These are phyloP conservation scores for Sesia apiformis DNA, from an alignment of 2,888 invertebrate species.

Conservation along the genomic window DNA sequence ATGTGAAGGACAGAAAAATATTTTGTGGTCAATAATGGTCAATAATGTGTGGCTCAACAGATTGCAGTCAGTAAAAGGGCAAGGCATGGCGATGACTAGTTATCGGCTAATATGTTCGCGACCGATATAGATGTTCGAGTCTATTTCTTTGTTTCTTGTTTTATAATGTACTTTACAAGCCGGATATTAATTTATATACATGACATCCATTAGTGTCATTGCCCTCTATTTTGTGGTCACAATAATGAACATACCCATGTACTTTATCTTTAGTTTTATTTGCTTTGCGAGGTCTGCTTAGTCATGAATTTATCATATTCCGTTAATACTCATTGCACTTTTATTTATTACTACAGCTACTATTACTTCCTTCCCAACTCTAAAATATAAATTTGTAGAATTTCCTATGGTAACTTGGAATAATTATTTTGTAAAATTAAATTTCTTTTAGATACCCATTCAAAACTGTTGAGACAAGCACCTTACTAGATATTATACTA, in stretches of 20 bases:
- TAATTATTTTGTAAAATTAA: too few relatives aligned
- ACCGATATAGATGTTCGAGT: conserved; percentile 10
- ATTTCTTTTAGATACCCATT: too few relatives aligned
- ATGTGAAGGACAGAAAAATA: too few relatives aligned
- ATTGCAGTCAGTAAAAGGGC: conserved; percentile 16
- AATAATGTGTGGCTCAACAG: conserved; percentile 8
- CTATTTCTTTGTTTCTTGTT: conserved; percentile 10
- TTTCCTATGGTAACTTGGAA: too few relatives aligned
- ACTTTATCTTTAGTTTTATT: background rate
- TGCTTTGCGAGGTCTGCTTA: too few relatives aligned
- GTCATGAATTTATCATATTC: too few relatives aligned
- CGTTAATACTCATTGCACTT: too few relatives aligned
- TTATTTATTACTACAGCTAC: too few relatives aligned
- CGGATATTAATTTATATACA: background rate
- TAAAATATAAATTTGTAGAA: too few relatives aligned
- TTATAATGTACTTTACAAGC: background rate
- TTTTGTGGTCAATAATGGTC: background rate
- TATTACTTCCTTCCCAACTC: too few relatives aligned
- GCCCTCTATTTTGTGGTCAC: background rate
- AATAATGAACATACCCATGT: background rate
- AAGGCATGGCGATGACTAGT: conserved; percentile 19
- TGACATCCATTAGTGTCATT: background rate
- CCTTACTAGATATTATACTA: too few relatives aligned
- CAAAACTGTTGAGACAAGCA: too few relatives aligned
- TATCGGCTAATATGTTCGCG: conserved; percentile 3